Conservation (phyloP, 2,797 vertebrate species). For the Pangasius sanitwongsei region DNA sequence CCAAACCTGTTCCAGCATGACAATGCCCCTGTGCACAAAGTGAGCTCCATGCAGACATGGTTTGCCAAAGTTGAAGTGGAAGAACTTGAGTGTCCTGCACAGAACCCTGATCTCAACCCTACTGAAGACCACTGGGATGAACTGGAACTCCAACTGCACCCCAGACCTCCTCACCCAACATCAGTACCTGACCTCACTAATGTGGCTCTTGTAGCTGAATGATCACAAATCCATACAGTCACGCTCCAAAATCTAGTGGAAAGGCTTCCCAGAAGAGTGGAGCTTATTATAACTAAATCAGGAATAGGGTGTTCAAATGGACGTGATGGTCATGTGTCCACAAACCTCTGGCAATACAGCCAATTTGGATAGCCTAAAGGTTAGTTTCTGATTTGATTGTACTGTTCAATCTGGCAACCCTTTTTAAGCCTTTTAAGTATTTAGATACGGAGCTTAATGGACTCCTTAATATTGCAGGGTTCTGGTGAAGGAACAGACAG, state of each 20-base stretch:
- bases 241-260: not conserved
- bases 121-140: too few relatives aligned
- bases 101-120: not conserved
- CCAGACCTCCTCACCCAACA: not conserved
- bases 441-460: conserved; percentile 51
- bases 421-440: conserved; percentile 61
- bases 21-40: not conserved
- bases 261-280: not conserved
- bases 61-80: too few relatives aligned
- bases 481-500: conserved; percentile 41
- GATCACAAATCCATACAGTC: not conserved
- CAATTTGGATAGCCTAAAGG: not conserved
- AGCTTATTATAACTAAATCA: not conserved
- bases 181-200: not conserved
- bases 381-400: not conserved
- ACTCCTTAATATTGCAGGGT: conserved; percentile 6
- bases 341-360: not conserved
- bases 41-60: not conserved
- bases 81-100: too few relatives aligned
- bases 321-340: not conserved
- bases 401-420: conserved; percentile 19
- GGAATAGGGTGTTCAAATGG: not conserved
- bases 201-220: not conserved
- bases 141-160: not conserved
- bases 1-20: not conserved